A percentile compares a stretch with the other conserved stretches of the same genome.
Evolutionary conservation across 2,888 invertebrate species (phyloP).

Genomic region (Brachyptera risi): DNA sequence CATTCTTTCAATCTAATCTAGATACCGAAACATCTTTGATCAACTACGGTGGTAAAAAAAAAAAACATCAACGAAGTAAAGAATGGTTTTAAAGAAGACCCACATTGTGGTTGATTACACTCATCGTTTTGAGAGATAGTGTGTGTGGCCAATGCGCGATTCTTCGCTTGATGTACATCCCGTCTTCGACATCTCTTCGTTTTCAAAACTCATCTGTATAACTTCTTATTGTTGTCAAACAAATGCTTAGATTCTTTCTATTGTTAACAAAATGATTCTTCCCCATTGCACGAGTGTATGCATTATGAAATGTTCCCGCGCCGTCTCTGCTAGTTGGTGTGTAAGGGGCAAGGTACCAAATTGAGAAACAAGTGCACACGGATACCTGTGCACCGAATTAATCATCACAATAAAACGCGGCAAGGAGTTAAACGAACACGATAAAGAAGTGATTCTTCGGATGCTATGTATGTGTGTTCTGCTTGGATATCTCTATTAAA

Average conservation of each 20-base stretch:
- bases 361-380: not conserved
- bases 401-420: conserved; percentile 1
- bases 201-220: not conserved
- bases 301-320: conserved; percentile 1
- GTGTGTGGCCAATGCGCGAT: conserved; percentile 1
- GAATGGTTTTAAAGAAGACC: too few species aligned
- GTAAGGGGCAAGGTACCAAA: not conserved
- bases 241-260: conserved; percentile 16
- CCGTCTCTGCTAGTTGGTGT: not conserved
- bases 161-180: not conserved
- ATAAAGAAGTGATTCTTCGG: conserved; percentile 4
- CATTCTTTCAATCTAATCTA: not conserved
- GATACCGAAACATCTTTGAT: conserved; percentile 6
- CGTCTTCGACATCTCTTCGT: not conserved
- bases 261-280: conserved; percentile 19
- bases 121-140: conserved; percentile 12
- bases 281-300: conserved; percentile 14
- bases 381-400: not conserved
- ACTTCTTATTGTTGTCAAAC: conserved; percentile 2
- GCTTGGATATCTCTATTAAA: conserved; percentile 10
- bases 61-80: conserved; percentile 1
- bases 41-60: not conserved
- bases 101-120: conserved; percentile 9
- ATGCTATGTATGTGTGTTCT: too few species aligned
- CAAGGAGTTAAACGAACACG: not conserved